Conservation (phyloP, 2,113 vertebrate species). For the Syrmaticus mikado region DNA sequence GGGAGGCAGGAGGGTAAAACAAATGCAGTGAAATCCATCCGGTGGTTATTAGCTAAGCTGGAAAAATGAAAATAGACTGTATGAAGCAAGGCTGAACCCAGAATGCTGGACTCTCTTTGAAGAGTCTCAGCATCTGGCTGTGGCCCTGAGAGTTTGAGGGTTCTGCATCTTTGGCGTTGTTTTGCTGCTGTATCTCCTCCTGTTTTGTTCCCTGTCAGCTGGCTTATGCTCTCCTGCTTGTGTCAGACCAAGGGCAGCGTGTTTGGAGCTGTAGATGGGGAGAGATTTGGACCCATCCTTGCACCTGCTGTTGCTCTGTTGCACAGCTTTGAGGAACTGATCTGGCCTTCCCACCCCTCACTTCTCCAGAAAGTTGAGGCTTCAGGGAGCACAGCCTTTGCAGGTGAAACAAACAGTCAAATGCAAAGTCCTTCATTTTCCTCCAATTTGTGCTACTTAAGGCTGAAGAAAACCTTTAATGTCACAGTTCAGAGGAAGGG, state of each 20-base stretch:
- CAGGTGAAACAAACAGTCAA: background rate
- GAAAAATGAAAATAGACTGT: background rate
- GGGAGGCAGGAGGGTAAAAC: background rate
- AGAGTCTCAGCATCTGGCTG: background rate
- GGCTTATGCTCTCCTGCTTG: background rate
- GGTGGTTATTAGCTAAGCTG: background rate
- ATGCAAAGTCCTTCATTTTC: background rate
- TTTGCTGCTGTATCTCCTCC: background rate
- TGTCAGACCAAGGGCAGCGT: background rate
- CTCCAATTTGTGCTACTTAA: background rate
- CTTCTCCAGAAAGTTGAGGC: background rate
- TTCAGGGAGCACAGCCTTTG: background rate
- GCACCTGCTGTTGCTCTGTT: background rate
- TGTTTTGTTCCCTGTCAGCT: background rate
- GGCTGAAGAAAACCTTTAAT: background rate
- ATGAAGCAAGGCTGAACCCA: background rate
- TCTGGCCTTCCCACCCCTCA: background rate
- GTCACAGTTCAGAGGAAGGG: background rate
- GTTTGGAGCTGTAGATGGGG: background rate
- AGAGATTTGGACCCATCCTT: background rate
- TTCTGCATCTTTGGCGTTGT: conserved; percentile 7
- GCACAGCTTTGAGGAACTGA: background rate
- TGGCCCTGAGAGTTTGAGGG: background rate
- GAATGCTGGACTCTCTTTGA: background rate
- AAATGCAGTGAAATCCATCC: background rate